phyloP scores from a whole-genome alignment of 2,888 invertebrate genomes.

The Nyleta sp. region DNA sequence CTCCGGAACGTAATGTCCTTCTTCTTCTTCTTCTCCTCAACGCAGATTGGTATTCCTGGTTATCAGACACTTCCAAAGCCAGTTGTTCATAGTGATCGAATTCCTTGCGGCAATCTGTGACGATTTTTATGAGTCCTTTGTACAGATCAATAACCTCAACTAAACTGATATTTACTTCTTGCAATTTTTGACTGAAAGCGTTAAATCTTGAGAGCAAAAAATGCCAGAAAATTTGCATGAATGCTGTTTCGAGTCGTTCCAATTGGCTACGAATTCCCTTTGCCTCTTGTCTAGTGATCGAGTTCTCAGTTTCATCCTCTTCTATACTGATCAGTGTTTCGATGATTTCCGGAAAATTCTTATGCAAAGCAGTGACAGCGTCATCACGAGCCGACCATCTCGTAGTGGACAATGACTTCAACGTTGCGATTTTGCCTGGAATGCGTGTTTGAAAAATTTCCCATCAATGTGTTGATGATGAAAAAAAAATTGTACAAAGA shows the following conservation, averaged over 20 bases:
- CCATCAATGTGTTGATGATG: conserved; percentile 45
- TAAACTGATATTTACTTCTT: conserved; percentile 3
- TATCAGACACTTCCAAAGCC: not conserved
- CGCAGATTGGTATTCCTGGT: conserved; percentile 1
- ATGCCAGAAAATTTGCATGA: conserved; percentile 23
- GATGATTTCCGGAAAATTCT: conserved; percentile 7
- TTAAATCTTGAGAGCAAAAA: conserved; percentile 26
- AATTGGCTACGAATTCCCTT: conserved; percentile 20
- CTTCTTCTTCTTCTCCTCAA: conserved; percentile 10
- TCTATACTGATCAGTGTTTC: not conserved
- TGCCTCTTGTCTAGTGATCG: conserved; percentile 15
- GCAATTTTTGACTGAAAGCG: conserved; percentile 22
- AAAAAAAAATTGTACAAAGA: conserved; percentile 68
- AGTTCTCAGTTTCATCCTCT: conserved; percentile 23
- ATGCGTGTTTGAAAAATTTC: not conserved
- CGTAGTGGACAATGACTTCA: conserved; percentile 18
- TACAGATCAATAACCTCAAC: conserved; percentile 20
- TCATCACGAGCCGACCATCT: conserved; percentile 23
- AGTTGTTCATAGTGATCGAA: not conserved
- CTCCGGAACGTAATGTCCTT: conserved; percentile 9
- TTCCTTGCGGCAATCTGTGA: not conserved
- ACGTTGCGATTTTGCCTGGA: not conserved
- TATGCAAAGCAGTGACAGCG: not conserved
- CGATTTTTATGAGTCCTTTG: not conserved
- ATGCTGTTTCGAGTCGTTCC: conserved; percentile 30